phyloP scores from a whole-genome alignment of 2,113 vertebrate genomes.

The Tetraodon nigroviridis region DNA sequence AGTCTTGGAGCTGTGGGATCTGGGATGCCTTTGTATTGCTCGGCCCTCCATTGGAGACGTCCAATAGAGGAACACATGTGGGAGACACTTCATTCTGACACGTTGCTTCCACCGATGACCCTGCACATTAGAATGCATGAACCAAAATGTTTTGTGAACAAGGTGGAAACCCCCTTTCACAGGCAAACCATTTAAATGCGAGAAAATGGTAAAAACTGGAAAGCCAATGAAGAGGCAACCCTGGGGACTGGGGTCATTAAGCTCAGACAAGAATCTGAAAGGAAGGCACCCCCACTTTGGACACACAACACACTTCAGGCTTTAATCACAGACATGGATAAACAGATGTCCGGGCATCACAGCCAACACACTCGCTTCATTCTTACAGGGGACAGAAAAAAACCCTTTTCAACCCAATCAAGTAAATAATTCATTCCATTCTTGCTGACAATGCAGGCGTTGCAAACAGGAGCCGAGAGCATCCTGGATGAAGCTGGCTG shows the following conservation, averaged over 20 bases:
- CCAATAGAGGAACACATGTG: constrained; percentile 57
- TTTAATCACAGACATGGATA: constrained; percentile 65
- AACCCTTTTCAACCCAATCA: constrained; percentile 30
- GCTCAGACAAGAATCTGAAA: constrained; percentile 63
- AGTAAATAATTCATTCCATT: too few relatives aligned
- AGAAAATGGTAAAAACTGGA: constrained; percentile 34
- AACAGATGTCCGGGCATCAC: constrained; percentile 71
- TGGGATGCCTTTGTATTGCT: constrained; percentile 50
- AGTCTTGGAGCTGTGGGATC: constrained; percentile 36
- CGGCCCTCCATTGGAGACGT: constrained; percentile 35
- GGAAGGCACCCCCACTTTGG: constrained; percentile 59
- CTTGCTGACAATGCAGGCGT: background rate
- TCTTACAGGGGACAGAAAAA: constrained; percentile 29
- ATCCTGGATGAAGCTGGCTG: too few relatives aligned
- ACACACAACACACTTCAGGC: constrained; percentile 57
- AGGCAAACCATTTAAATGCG: constrained; percentile 56
- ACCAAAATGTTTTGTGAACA: constrained; percentile 44
- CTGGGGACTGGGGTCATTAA: constrained; percentile 54
- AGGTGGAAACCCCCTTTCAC: constrained; percentile 34
- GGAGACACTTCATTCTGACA: constrained; percentile 40
- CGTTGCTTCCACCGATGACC: constrained; percentile 49
- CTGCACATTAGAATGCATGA: constrained; percentile 57
- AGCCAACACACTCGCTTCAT: constrained; percentile 64
- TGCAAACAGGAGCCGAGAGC: too few relatives aligned
- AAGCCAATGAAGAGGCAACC: constrained; percentile 52